Evolutionary conservation across 92 coral and sea anemone species (phyloP), one percentile per base, ranked within the genome.

Genomic region (Phymanthus crucifer): DNA sequence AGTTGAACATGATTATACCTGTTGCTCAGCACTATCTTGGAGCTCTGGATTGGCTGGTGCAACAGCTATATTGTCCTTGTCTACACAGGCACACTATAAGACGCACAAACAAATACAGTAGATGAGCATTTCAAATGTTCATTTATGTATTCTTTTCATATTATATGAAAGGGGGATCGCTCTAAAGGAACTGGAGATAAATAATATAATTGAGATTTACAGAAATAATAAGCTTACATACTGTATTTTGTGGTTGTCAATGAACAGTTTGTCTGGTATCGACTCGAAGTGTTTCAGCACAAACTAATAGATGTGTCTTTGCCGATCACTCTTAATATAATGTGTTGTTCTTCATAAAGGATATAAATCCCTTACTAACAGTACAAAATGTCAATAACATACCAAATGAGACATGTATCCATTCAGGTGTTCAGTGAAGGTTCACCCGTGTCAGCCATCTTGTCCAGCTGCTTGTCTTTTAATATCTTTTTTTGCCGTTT

Each of bases 361-460:
- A 23, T 1, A 23, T 24, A 29, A 61, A 27, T 3, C 35, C 12
- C 34, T 4, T 8, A 24, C 19, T 54, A 17, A 61, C 3, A 2
- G 17, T 61, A 24, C 7, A 17, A 10, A 12, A 56, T 36, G 36
- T 48, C 34, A 6, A 23, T 32, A 34, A 66, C 92, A 27, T 70
- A 89, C 92, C 89, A 89, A 78, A 80, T 89, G 87, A 43, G 92
- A 81, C 92, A 89, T 89, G 84, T 70, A 89, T 89, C 92, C 92
- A 89, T 89, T 72, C 73, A 89, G 50, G 43, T 35, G 33, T 32
- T 45, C 31, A 46, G 50, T 23, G 21, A 24, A 79, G 36, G 33
- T 1, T 61, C 68, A 61, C 33, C 5, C 8, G 10, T 26, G 68
- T 24, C 68, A 32, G 36, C 27, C 75, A 68, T 61, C 68, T 61